Percentiles rank a stretch among this genome's conserved stretches.
These are phyloP conservation scores for Timema podura DNA, from an alignment of 2,888 invertebrate genomes.

Conservation along the genomic window DNA sequence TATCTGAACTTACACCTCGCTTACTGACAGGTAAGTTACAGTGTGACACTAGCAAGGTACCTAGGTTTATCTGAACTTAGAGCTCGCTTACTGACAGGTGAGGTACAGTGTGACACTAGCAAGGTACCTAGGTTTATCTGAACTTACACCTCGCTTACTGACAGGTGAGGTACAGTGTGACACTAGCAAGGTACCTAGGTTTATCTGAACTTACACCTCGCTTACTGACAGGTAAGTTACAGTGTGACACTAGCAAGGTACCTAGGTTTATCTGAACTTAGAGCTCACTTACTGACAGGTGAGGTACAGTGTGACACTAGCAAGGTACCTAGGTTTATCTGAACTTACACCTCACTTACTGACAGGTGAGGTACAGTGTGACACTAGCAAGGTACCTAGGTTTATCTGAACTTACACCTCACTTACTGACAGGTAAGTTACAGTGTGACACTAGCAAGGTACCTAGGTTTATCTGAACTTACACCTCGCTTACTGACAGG, in stretches of 20 bases:
- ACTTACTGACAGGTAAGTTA: constrained; percentile 51
- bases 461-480: constrained; percentile 46
- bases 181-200: not conserved
- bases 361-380: constrained; percentile 45
- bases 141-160: constrained; percentile 51
- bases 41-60: not conserved
- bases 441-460: not conserved
- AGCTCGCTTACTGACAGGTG: constrained; percentile 53
- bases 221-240: constrained; percentile 50
- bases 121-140: constrained; percentile 39
- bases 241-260: not conserved
- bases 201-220: constrained; percentile 52
- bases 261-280: constrained; percentile 48
- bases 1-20: constrained; percentile 52
- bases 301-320: not conserved
- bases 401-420: constrained; percentile 52
- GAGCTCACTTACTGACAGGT: constrained; percentile 54
- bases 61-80: constrained; percentile 50
- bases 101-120: not conserved
- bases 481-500: constrained; percentile 54
- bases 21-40: constrained; percentile 49
- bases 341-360: constrained; percentile 52
- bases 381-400: not conserved
- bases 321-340: constrained; percentile 33
- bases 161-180: constrained; percentile 45